Evolutionary conservation across 1,140 invertebrate species (phyloP), one percentile per base, ranked within the genome.

Genomic region (Drosophila willistoni): DNA sequence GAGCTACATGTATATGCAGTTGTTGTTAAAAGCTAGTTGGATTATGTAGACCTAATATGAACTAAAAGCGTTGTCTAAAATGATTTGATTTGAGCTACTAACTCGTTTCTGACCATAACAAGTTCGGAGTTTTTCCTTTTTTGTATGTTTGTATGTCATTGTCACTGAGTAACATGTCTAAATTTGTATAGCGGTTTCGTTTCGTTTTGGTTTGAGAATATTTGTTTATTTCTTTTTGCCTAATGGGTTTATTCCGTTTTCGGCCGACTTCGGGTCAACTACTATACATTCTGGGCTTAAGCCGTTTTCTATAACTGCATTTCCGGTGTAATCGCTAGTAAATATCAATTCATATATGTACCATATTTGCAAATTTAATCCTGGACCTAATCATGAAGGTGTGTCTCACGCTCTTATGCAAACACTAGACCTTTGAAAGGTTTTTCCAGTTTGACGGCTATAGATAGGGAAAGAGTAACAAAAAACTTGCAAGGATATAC

Each of bases 11-110:
- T 29, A 47, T 63, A 29, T 55, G 36, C 14, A 62, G 62, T 17
- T 56, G 71, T 79, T 73, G 69, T 65, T 78, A 61, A 25, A 19
- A 22, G 19, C 1, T 22, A 22, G 19, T 22, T 22, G 19, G 19
- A 2, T 22, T 19, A 19, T 2, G 22, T 3, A 29, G 12, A 42
- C 42, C 41, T 63, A 63, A 63, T 62, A 62, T 62, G 41, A 42
- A 71, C 75, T 12, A 5, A 12, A 65, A 71, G 66, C 54, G 72
- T 67, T 77, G 72, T 61, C 71, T 64, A 65, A 77, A 77, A 77
- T 66, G 44, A 77, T 77, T 77, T 77, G 59, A 77, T 77, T 71
- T 59, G 19, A 75, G 73, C 56, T 13, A 60, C 44, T 13, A 55
- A n/a, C 17, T 13, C 7, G 29, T 13, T 29, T 42, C 25, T 55